Base-by-base conservation (phyloP, 2,113 vertebrate species). In the Lagopus leucura region DNA sequence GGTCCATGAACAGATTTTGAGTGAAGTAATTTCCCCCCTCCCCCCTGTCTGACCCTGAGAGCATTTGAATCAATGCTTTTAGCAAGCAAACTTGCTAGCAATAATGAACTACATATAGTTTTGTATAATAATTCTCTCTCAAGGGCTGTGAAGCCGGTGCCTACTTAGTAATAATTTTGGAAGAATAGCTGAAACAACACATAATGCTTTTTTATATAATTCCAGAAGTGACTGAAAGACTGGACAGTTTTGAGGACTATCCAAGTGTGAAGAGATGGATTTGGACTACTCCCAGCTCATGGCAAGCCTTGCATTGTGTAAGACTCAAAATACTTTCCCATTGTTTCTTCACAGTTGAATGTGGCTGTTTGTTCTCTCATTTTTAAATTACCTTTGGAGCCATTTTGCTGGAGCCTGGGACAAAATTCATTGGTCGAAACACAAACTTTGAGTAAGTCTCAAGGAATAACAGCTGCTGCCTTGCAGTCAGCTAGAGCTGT, bases 131-230 rank as follows among this genome's bases (percentile, higher is more conserved):
- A 86, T 78, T 93, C 72, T 82, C 74, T 96, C 91, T 94, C 69
- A 92, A 89, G 71, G 65, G 72, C 81, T 88, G 55, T 73, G 89
- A 70, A 82, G 88, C 47, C 93, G 89, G 93, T 95, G 93, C 93
- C 86, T 86, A 94, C 82, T 87, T 94, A 94, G 64, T 92, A 90
- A 58, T 73, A 87, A 93, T 45, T 89, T 97, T 97, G 97, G 94
- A 97, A 96, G 71, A 45, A 70, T 93, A 93, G 77, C 86, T 97
- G 94, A 95, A 97, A 94, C 95, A 96, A 92, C 96, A 94, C 91
- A 96, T 94, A 86, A 97, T 97, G 94, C 94, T 96, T 94, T 98
- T 97, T 97, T 97, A 95, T 96, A 87, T 94, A 96, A 95, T 97
- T 89, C 83, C 92, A 86, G 72, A 80, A 95, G 69, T 93, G 86